Base-by-base conservation (phyloP, 1,140 invertebrate genomes). In the Gryon sp. region DNA sequence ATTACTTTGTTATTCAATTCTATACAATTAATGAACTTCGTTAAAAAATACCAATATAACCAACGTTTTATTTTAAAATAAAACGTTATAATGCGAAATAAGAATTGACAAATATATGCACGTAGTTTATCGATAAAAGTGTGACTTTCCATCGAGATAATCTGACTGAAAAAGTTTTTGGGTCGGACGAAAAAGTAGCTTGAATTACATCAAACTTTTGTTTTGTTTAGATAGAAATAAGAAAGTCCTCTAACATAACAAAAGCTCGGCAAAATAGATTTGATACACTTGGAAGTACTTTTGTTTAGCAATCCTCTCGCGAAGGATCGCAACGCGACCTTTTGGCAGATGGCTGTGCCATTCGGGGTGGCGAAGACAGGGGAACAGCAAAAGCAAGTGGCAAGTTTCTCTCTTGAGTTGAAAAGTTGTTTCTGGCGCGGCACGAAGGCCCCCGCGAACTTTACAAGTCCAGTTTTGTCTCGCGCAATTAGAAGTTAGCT, bases 401-500 rank as follows among this genome's bases (percentile, higher is more conserved):
- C 63, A 84, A 84, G 82, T 82, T 84, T 80, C 62, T 69, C 74
- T 52, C 63, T 15, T 5, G 73, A 79, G 75, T 78, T 65, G 69
- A 69, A 84, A 84, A 76, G 70, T 84, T 73, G 53, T 68, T 52
- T 55, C 45, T 66, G 45, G 63, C 66, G 20, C 38, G 53, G 57
- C 34, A 45, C 57, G 63, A 78, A 65, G 26, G 14, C 59, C 43
- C 73, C 53, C 55, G 80, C 77, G 70, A 83, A 83, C 77, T 84
- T 83, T 82, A 69, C 78, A 84, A 82, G 78, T 82, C 75, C 55
- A 76, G 77, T 86, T 87, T 85, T 83, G 84, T 87, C 85, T 83
- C 80, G 85, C 79, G 82, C 82, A 88, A 88, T 88, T 87, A 88
- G 78, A 87, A 88, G 78, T 86, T 84, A 78, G 79, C 73, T 84